These are phyloP conservation scores for Temnothorax rugatulus DNA, from an alignment of 2,888 invertebrate genomes.

Conservation along the genomic window DNA sequence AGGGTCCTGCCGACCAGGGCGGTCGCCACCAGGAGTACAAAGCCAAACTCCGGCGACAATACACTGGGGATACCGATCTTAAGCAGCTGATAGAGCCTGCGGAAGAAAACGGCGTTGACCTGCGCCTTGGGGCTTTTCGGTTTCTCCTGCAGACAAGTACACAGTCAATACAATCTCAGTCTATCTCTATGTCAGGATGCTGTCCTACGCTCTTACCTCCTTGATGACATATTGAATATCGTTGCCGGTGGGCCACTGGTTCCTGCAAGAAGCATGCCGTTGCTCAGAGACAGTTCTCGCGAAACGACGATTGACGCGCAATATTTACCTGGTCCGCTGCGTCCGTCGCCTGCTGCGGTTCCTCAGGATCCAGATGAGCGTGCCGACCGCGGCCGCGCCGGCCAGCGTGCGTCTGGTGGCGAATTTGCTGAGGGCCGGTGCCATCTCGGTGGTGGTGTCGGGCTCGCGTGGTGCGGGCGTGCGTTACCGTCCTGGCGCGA, in stretches of 20 bases:
- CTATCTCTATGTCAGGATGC: constrained; percentile 72
- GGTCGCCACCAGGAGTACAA: constrained; percentile 91
- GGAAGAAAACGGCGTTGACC: constrained; percentile 92
- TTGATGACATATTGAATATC: constrained; percentile 94
- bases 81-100: constrained; percentile 90
- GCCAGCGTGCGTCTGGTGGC: constrained; percentile 90
- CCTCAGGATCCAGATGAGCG: constrained; percentile 81
- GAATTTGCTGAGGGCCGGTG: constrained; percentile 92
- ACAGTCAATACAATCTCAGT: not conserved
- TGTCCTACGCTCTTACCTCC: constrained; percentile 85
- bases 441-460: constrained; percentile 87
- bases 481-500: constrained; percentile 12
- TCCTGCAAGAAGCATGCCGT: constrained; percentile 84
- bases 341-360: constrained; percentile 76
- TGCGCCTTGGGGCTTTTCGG: constrained; percentile 89
- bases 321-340: constrained; percentile 56
- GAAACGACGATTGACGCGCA: not conserved
- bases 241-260: constrained; percentile 88
- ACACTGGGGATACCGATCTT: constrained; percentile 90
- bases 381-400: constrained; percentile 89
- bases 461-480: not conserved
- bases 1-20: constrained; percentile 95
- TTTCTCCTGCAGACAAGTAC: constrained; percentile 81
- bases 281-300: not conserved
- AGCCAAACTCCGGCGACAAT: constrained; percentile 92